Conservation (phyloP, 2,888 invertebrate species). For the Matsumyia berberina region DNA sequence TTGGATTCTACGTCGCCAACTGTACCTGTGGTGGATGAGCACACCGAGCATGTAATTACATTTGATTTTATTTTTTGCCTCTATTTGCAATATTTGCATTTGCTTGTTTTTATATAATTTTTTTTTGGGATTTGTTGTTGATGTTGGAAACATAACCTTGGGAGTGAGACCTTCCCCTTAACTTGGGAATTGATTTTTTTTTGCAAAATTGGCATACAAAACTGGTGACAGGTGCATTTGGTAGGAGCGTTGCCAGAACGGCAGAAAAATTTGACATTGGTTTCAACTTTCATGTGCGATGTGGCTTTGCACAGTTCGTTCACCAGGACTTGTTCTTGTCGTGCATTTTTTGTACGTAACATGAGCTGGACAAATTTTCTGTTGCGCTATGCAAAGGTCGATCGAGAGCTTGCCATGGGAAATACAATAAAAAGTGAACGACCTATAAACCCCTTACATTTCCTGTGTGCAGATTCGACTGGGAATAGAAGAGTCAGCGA, state of each 20-base stretch:
- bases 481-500: no score
- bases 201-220: conserved; percentile 13
- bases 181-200: conserved; percentile 52
- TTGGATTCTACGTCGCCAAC: conserved; percentile 77
- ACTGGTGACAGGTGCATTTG: conserved; percentile 36
- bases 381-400: no score
- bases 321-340: no score
- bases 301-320: no score
- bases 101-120: conserved; percentile 8
- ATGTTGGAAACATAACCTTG: conserved; percentile 61
- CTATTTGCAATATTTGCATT: no score
- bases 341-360: no score
- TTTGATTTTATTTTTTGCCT: conserved; percentile 18
- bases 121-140: conserved; percentile 12
- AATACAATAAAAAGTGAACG: no score
- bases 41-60: conserved; percentile 81
- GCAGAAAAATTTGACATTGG: background rate
- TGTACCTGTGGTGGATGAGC: conserved; percentile 79
- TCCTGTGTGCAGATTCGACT: no score
- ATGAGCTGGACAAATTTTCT: no score
- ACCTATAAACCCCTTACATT: no score
- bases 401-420: no score
- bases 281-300: conserved; percentile 22
- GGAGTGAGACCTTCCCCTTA: conserved; percentile 67
- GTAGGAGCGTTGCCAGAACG: conserved; percentile 46